A percentile compares a stretch with the other conserved stretches of the same genome.
These are phyloP conservation scores for Phytoseiulus persimilis DNA, from an alignment of 2,888 invertebrate species.

Conservation along the genomic window DNA sequence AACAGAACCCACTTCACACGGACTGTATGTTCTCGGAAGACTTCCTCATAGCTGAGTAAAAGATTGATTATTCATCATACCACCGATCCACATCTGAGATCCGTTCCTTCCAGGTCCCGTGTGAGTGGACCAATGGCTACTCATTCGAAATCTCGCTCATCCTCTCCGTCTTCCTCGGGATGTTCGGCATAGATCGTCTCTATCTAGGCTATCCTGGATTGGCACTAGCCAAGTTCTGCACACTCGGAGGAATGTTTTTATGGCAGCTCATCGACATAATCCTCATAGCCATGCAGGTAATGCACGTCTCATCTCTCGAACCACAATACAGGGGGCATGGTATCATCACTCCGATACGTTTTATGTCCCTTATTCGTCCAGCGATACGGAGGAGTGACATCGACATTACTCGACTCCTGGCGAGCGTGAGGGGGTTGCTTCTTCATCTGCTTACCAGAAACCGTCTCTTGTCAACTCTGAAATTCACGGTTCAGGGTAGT, in stretches of 20 bases:
- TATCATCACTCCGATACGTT: no score
- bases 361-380: no score
- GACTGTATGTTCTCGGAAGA: not conserved
- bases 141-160: constrained; percentile 82
- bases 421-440: no score
- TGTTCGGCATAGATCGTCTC: constrained; percentile 94
- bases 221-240: constrained; percentile 71
- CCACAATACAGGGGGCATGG: no score
- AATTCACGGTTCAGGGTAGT: no score
- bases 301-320: constrained; percentile 25
- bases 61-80: no score
- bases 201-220: constrained; percentile 96
- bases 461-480: no score
- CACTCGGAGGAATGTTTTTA: constrained; percentile 89
- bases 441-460: no score
- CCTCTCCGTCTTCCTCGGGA: constrained; percentile 89
- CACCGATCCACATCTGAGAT: no score
- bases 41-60: no score
- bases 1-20: constrained; percentile 23
- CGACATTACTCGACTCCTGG: no score
- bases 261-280: constrained; percentile 87
- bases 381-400: no score
- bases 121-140: constrained; percentile 65
- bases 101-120: not conserved
- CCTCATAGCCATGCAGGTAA: constrained; percentile 81